Evolutionary conservation across 2,113 vertebrate genomes (phyloP).

Genomic region (Megaptera novaeangliae): DNA sequence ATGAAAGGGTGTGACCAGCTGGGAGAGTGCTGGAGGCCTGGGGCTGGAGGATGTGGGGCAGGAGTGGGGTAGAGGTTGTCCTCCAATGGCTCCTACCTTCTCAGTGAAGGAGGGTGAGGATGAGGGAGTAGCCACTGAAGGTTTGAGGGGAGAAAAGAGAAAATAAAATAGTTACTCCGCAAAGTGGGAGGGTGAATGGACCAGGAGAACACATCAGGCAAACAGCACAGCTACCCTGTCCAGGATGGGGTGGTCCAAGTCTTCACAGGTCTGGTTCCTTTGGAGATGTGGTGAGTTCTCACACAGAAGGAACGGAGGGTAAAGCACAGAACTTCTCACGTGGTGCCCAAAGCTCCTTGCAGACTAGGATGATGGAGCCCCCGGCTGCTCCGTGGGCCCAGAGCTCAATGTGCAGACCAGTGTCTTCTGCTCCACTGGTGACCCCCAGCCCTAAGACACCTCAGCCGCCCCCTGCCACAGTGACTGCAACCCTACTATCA

Average conservation of each 20-base stretch:
- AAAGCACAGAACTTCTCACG: neutral
- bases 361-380: neutral
- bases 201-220: neutral
- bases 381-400: neutral
- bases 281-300: neutral
- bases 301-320: neutral
- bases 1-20: fast-evolving
- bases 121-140: neutral
- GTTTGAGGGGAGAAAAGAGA: neutral
- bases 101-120: neutral
- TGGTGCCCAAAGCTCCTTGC: neutral
- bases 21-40: neutral
- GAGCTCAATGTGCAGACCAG: neutral
- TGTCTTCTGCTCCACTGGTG: neutral
- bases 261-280: neutral
- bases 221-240: too few species aligned
- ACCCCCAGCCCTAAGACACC: neutral
- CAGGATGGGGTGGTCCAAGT: neutral
- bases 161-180: fast-evolving
- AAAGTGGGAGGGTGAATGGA: neutral
- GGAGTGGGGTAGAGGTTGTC: fast-evolving
- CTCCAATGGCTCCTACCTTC: neutral
- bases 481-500: neutral
- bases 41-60: neutral
- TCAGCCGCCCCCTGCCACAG: neutral